Evolutionary conservation across 1,140 invertebrate genomes (phyloP), one percentile per base, ranked within the genome.

Genomic region (Hestina assimilis): DNA sequence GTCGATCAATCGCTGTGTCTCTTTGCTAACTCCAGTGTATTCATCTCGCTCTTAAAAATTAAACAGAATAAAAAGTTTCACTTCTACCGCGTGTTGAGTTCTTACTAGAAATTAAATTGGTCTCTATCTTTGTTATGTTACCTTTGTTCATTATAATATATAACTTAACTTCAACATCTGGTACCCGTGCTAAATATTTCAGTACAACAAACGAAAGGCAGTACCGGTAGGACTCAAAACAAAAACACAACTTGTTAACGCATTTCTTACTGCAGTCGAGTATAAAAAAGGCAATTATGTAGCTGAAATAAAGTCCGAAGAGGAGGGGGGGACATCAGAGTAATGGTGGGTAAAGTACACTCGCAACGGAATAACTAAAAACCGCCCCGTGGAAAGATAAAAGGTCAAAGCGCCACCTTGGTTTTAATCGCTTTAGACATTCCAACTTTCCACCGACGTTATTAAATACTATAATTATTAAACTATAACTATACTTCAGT

Each of bases 401-500:
- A 40, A 47, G 8, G 35, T 43, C 54, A 26, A 55, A 59, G 46
- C 46, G 52, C 45, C 54, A 40, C 41, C 43, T 28, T 55, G 21
- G 31, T 29, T 43, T 50, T 46, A n/a, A 29, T 38, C 28, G 47
- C 50, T 59, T 31, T 51, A 46, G 24, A 54, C 57, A 56, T 48
- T 51, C 45, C 54, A 51, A 47, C 54, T 59, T 67, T 54, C 61
- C 61, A 58, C 59, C 42, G 68, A 38, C 61, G 61, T 72, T 62
- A 74, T 64, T 74, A 67, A 75, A 84, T 77, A 80, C 75, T 80
- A 79, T 80, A 73, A 81, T 78, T 79, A 81, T 79, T 79, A 83
- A 72, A 81, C 78, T 87, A 87, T 82, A 83, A 68, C 82, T 87
- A 87, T 77, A 70, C 82, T 79, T 87, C 83, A 87, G 83, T 87